Evolutionary conservation across 1,140 invertebrate genomes (phyloP), one percentile per base, ranked within the genome.

Genomic region (Augochlora pura): DNA sequence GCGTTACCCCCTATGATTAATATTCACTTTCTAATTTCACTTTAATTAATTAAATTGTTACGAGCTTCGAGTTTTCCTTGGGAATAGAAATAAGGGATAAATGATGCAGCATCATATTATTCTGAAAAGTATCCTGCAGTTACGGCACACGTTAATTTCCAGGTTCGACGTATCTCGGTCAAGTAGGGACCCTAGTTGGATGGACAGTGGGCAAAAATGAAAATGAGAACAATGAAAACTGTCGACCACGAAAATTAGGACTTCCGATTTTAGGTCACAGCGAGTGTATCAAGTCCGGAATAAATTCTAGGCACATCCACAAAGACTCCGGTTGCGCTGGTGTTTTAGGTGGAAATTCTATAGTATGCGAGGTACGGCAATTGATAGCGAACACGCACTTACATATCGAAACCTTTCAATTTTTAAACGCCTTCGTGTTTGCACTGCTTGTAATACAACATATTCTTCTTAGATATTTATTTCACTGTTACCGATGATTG

Each of bases 121-220:
- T 14, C 42, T 46, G 42, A 46, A 46, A 12, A 10, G 9, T 46
- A 46, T 46, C 14, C 12, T 7, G 9, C 39, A 42, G 39, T 42
- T 10, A 42, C 1, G 10, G 10, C 12, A 46, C 42, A 64, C 73
- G 67, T 5, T 72, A 14, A 62, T 42, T 66, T 76, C 0, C 32
- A 93, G 93, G 88, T 64, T 90, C 91, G 18, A 92, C 91, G 46
- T 95, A 94, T 86, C 90, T 94, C 4, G 94, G 94, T 5, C 93
- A 94, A 87, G 91, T 94, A 38, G 94, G 93, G 16, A 94, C 93
- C 5, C 84, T 95, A 1, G 90, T 91, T n/a, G 94, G 94, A 25
- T 96, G 95, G 95, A 91, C 93, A 0, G 88, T 89, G 65, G 84
- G 81, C 21, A 72, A 78, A 46, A 54, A 64, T 3, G 65, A 77